Evolutionary conservation across 2,113 vertebrate species (phyloP).

Genomic region (Sebastes schlegelii): DNA sequence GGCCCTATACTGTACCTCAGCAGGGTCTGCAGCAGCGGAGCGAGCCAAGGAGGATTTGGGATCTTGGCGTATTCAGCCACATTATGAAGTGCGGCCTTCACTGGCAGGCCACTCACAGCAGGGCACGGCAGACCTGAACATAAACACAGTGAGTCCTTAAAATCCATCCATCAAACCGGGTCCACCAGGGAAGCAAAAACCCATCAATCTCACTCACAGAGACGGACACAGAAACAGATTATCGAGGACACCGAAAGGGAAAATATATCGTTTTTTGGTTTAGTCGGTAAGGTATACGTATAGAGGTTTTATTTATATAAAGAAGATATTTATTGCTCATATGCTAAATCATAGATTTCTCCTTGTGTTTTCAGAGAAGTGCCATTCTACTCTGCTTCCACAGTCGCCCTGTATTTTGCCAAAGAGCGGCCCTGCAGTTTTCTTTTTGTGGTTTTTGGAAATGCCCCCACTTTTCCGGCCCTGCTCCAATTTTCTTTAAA

Average conservation of each 20-base stretch:
- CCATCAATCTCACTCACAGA: constrained; percentile 56
- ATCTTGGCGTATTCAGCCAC: constrained; percentile 53
- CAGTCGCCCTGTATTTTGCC: constrained; percentile 52
- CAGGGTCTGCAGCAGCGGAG: constrained; percentile 51
- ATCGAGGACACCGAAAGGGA: constrained; percentile 18
- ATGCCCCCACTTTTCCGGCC: constrained; percentile 81
- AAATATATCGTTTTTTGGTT: constrained; percentile 12
- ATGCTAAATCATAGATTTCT: constrained; percentile 25
- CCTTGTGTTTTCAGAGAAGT: constrained; percentile 28
- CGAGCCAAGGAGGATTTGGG: constrained; percentile 58
- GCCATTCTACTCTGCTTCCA: constrained; percentile 20
- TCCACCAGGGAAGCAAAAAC: constrained; percentile 33
- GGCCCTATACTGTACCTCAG: constrained; percentile 34
- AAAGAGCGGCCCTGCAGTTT: constrained; percentile 66
- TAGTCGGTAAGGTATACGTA: neutral
- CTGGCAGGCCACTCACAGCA: constrained; percentile 63
- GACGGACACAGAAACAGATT: constrained; percentile 35
- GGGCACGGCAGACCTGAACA: constrained; percentile 62
- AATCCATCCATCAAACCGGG: constrained; percentile 62
- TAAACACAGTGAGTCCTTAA: constrained; percentile 54
- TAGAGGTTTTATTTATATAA: constrained; percentile 31
- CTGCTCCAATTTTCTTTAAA: constrained; percentile 85
- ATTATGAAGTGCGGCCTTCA: constrained; percentile 54
- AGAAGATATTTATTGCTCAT: neutral
- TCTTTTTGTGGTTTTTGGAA: constrained; percentile 79